A percentile compares a stretch with the other conserved stretches of the same genome.
phyloP scores from a whole-genome alignment of 2,888 invertebrate species.

The Drosophila koepferae region DNA sequence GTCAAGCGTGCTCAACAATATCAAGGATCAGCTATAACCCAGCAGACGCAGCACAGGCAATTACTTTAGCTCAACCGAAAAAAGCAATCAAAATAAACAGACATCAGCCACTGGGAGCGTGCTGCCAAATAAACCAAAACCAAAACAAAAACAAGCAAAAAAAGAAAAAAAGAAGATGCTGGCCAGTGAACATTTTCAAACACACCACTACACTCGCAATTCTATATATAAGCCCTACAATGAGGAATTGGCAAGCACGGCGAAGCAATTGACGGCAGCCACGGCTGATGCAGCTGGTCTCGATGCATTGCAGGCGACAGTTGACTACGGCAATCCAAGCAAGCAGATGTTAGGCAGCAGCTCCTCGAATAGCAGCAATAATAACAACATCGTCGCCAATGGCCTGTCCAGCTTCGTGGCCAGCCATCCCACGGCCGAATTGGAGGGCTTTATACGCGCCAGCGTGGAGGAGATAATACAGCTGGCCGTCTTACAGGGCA shows the following conservation, averaged over 20 bases:
- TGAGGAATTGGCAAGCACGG: slow-evolving; percentile 70
- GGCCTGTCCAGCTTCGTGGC: slow-evolving; percentile 80
- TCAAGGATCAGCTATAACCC: slow-evolving; percentile 36
- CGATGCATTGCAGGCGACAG: slow-evolving; percentile 34
- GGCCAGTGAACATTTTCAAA: slow-evolving; percentile 79
- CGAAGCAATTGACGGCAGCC: slow-evolving; percentile 47
- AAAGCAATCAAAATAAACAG: slow-evolving; percentile 15
- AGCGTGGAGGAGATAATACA: slow-evolving; percentile 90
- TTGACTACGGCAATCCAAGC: slow-evolving; percentile 48
- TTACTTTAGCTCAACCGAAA: neutral
- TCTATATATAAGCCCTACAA: slow-evolving; percentile 81
- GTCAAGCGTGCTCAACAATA: slow-evolving; percentile 51
- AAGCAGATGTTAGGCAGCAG: slow-evolving; percentile 52
- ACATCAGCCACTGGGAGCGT: slow-evolving; percentile 24
- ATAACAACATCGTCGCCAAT: slow-evolving; percentile 28
- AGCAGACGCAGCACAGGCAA: neutral
- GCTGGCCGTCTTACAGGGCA: slow-evolving; percentile 91
- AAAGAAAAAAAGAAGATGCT: slow-evolving; percentile 65
- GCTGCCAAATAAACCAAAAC: slow-evolving; percentile 45
- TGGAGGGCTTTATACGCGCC: slow-evolving; percentile 90
- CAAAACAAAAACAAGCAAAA: slow-evolving; percentile 55
- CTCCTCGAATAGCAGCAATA: slow-evolving; percentile 25
- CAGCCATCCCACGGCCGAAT: slow-evolving; percentile 87
- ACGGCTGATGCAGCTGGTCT: slow-evolving; percentile 59
- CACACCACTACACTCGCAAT: slow-evolving; percentile 72